phyloP scores from a whole-genome alignment of 2,888 invertebrate genomes.

The Agrotis exclamationis region DNA sequence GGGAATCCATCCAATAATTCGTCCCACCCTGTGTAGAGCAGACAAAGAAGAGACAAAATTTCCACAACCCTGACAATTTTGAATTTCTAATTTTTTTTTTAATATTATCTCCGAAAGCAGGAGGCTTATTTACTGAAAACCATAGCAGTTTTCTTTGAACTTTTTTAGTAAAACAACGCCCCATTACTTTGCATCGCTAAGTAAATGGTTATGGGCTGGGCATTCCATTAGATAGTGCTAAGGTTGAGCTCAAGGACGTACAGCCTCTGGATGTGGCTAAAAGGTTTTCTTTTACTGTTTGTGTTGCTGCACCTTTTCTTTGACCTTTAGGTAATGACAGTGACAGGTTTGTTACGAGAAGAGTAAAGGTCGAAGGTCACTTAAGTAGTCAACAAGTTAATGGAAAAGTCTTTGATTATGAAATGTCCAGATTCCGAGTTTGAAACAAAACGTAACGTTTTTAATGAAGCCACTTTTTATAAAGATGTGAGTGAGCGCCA shows the following conservation, averaged over 20 bases:
- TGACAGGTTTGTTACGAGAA: neutral
- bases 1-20: too few relatives aligned
- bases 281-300: constrained; percentile 39
- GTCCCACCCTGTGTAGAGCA: too few relatives aligned
- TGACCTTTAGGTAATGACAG: constrained; percentile 31
- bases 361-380: neutral
- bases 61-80: too few relatives aligned
- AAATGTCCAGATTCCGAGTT: too few relatives aligned
- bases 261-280: constrained; percentile 39
- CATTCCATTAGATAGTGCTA: constrained; percentile 60
- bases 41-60: too few relatives aligned
- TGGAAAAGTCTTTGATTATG: neutral
- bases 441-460: too few relatives aligned
- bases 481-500: too few relatives aligned
- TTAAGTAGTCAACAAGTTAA: neutral
- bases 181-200: constrained; percentile 43
- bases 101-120: neutral
- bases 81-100: too few relatives aligned
- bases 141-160: constrained; percentile 11
- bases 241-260: constrained; percentile 45
- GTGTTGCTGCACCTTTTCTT: constrained; percentile 35
- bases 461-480: too few relatives aligned
- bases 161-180: constrained; percentile 44
- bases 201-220: constrained; percentile 58
- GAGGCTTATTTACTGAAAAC: constrained; percentile 3